A percentile compares a stretch with the other conserved stretches of the same genome.
These are phyloP conservation scores for Lamellibrachia satsuma DNA, from an alignment of 2,888 invertebrate genomes.

Conservation along the genomic window DNA sequence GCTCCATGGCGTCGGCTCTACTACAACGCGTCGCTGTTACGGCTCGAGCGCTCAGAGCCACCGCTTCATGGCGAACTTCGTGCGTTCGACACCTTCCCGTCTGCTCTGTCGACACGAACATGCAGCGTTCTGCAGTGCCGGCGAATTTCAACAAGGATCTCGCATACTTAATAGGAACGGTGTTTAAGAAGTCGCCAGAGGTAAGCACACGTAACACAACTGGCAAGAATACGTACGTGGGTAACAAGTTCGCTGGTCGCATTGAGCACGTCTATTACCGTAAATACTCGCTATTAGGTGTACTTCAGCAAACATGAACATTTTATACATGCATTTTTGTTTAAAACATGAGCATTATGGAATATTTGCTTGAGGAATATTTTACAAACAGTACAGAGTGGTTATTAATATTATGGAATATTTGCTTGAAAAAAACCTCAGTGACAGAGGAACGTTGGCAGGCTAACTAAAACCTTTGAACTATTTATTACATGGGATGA, in stretches of 20 bases:
- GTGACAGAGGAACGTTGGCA: too few species aligned
- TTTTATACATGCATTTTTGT: too few species aligned
- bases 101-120: neutral
- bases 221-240: neutral
- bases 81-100: constrained; percentile 6
- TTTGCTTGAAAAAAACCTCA: too few species aligned
- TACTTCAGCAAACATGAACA: neutral
- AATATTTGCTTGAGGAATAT: too few species aligned
- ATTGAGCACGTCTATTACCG: neutral
- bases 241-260: neutral
- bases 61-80: neutral
- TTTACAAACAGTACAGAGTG: too few species aligned
- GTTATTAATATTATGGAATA: too few species aligned
- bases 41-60: neutral
- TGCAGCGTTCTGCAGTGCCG: neutral
- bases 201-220: neutral
- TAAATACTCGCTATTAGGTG: neutral
- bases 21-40: neutral
- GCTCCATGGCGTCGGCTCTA: neutral
- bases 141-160: neutral
- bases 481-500: too few species aligned
- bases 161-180: neutral
- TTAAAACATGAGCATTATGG: too few species aligned
- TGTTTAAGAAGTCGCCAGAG: neutral
- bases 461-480: too few species aligned